Evolutionary conservation across 2,113 vertebrate genomes (phyloP).

Genomic region (Alligator mississippiensis): DNA sequence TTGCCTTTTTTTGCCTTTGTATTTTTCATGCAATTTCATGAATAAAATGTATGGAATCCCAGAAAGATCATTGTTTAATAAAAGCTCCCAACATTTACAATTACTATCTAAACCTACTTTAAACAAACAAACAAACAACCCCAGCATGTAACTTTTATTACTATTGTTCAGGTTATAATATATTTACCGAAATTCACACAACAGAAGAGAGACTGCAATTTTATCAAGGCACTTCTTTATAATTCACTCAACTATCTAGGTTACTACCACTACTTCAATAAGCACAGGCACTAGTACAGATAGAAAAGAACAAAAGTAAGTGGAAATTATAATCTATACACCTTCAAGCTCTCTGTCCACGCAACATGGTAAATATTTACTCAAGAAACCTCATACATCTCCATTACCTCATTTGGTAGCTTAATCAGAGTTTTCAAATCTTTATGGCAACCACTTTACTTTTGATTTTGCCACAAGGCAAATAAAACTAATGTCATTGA

Average conservation of each 20-base stretch:
- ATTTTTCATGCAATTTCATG: background rate
- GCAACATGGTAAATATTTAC: conserved; percentile 34
- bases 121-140: too few relatives aligned
- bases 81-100: background rate
- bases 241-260: conserved; percentile 1
- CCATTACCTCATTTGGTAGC: conserved; percentile 12
- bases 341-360: background rate
- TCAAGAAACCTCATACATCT: conserved; percentile 23
- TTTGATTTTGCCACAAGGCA: conserved; percentile 37
- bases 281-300: background rate
- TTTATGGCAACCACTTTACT: conserved; percentile 49
- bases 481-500: conserved; percentile 42
- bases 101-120: background rate
- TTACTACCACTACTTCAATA: background rate
- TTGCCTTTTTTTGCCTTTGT: background rate
- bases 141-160: background rate
- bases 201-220: background rate
- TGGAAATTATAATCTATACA: background rate
- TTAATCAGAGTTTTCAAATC: conserved; percentile 51
- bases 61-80: background rate
- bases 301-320: background rate
- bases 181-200: background rate
- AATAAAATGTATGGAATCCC: background rate
- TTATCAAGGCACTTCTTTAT: background rate
- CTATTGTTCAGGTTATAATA: background rate